Evolutionary conservation across 2,888 invertebrate species (phyloP).

Genomic region (Drosophila paramelanica): DNA sequence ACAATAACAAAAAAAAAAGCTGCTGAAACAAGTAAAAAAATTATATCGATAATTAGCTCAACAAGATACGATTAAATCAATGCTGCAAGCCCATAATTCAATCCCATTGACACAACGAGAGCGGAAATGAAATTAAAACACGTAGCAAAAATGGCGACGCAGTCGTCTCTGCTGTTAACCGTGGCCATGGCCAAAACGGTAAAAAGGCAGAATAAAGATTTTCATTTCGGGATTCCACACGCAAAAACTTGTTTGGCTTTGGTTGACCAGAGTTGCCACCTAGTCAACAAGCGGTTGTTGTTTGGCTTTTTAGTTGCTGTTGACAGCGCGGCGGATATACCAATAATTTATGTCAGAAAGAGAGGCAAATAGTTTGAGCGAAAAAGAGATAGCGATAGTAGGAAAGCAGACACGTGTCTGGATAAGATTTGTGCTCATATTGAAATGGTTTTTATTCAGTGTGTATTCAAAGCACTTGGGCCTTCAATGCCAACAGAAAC

Average conservation of each 20-base stretch:
- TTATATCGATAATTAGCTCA: too few relatives aligned
- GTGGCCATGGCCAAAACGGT: slow-evolving; percentile 34
- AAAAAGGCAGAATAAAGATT: slow-evolving; percentile 51
- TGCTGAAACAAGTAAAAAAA: too few relatives aligned
- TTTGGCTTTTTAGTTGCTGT: slow-evolving; percentile 31
- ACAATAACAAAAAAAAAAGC: too few relatives aligned
- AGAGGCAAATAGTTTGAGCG: not conserved
- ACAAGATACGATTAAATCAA: too few relatives aligned
- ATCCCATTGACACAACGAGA: not conserved
- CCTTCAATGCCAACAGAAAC: slow-evolving; percentile 14
- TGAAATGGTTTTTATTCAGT: slow-evolving; percentile 45
- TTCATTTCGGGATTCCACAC: slow-evolving; percentile 51
- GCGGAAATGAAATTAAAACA: slow-evolving; percentile 48
- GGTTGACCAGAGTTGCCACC: slow-evolving; percentile 40
- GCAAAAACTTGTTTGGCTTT: slow-evolving; percentile 38
- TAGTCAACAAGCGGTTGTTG: slow-evolving; percentile 8
- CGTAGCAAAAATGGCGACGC: slow-evolving; percentile 36
- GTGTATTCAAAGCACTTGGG: slow-evolving; percentile 15
- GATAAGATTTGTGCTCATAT: slow-evolving; percentile 38
- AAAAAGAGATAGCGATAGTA: not conserved
- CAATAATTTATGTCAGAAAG: slow-evolving; percentile 18
- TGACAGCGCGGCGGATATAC: slow-evolving; percentile 2
- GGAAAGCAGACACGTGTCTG: slow-evolving; percentile 1
- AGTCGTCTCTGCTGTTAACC: slow-evolving; percentile 12
- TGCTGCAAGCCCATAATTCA: too few relatives aligned